Percentiles rank a stretch among this genome's conserved stretches.
Evolutionary conservation across 2,113 vertebrate genomes (phyloP).

Genomic region (Sisor rabdophorus): DNA sequence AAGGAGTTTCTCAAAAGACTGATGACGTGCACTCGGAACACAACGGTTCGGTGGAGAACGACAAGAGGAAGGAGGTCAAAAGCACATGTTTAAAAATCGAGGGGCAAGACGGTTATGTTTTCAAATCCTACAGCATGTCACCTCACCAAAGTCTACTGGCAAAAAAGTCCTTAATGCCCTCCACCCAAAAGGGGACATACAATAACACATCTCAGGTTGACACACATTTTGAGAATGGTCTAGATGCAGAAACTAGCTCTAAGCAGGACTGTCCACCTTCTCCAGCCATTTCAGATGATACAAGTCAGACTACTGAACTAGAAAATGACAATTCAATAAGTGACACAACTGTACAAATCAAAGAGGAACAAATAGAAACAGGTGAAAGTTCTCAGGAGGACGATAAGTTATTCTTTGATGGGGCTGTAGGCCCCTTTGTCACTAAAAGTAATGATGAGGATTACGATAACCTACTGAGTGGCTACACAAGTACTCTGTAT

Average conservation of each 20-base stretch:
- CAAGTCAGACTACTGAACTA: constrained; percentile 57
- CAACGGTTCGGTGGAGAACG: constrained; percentile 56
- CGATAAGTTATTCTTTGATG: constrained; percentile 69
- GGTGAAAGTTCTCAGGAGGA: constrained; percentile 76
- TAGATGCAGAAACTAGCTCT: constrained; percentile 49
- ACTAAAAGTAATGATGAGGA: constrained; percentile 83
- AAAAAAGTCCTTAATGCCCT: constrained; percentile 66
- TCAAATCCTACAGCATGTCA: constrained; percentile 70
- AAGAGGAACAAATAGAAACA: constrained; percentile 69
- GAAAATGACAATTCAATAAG: constrained; percentile 49
- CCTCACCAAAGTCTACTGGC: constrained; percentile 59
- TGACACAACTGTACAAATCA: constrained; percentile 67
- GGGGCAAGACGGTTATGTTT: constrained; percentile 74
- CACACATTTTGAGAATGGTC: constrained; percentile 51
- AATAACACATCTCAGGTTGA: constrained; percentile 66
- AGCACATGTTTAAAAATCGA: constrained; percentile 71
- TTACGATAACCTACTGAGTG: constrained; percentile 82
- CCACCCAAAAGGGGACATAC: constrained; percentile 63
- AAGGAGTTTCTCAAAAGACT: constrained; percentile 59
- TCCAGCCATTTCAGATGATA: constrained; percentile 56
- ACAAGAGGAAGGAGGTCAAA: constrained; percentile 67
- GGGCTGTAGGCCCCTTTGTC: constrained; percentile 69
- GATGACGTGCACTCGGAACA: constrained; percentile 56
- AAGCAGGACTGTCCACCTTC: constrained; percentile 52
- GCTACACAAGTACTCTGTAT: constrained; percentile 90